These are phyloP conservation scores for Philaethria dido DNA, from an alignment of 2,888 invertebrate genomes.

Conservation along the genomic window DNA sequence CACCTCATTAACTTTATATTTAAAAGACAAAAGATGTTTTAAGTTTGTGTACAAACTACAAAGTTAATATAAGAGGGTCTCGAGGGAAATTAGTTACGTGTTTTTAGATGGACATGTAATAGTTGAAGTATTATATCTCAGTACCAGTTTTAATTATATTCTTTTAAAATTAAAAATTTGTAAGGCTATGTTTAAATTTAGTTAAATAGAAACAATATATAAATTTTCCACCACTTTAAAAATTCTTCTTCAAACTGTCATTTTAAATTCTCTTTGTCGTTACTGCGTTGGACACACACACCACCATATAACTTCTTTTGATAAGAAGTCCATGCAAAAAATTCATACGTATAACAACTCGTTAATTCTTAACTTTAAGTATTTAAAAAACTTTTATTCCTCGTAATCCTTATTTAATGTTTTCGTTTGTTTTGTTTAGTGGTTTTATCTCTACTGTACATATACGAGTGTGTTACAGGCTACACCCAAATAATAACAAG, in stretches of 20 bases:
- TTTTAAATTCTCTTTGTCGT: too few relatives aligned
- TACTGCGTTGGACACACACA: too few relatives aligned
- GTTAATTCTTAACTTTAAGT: too few relatives aligned
- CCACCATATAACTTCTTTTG: too few relatives aligned
- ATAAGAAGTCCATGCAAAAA: too few relatives aligned
- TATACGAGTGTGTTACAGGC: not conserved
- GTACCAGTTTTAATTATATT: not conserved
- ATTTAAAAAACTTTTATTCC: not conserved
- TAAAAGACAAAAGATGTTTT: not conserved
- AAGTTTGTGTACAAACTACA: not conserved
- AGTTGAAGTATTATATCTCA: not conserved
- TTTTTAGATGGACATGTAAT: not conserved
- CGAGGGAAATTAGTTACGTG: not conserved
- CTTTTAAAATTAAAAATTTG: too few relatives aligned
- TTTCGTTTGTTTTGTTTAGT: not conserved
- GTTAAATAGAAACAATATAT: too few relatives aligned
- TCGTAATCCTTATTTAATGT: not conserved
- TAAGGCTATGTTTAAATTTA: too few relatives aligned
- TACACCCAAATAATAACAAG: too few relatives aligned
- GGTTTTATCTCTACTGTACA: not conserved
- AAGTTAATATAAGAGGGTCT: not conserved
- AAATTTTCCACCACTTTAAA: too few relatives aligned
- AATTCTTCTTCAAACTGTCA: too few relatives aligned
- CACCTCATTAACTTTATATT: not conserved
- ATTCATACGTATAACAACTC: too few relatives aligned